Conservation (phyloP, 2,797 vertebrate genomes). For the Leptodactylus fallax region DNA sequence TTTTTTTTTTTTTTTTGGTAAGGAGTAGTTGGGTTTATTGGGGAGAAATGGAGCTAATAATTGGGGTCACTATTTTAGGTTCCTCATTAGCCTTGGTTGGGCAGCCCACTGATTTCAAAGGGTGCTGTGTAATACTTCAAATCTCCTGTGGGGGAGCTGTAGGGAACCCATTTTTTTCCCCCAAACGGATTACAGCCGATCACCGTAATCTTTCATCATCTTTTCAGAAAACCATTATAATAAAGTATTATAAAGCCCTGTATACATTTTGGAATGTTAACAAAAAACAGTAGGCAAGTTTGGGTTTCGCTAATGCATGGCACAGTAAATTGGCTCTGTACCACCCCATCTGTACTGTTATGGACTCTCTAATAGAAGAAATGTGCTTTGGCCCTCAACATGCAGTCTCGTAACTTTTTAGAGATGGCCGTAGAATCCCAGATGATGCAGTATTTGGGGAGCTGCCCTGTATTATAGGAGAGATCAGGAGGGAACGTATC, state of each 20-base stretch:
- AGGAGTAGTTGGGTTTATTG: no score
- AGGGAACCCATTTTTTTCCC: not conserved
- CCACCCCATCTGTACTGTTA: not conserved
- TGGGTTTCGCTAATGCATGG: not conserved
- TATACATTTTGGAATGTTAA: not conserved
- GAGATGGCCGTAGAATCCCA: not conserved
- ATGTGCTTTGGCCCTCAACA: not conserved
- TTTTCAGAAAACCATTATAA: not conserved
- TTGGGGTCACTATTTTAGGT: no score
- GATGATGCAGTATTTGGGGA: not conserved
- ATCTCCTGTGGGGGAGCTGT: not conserved
- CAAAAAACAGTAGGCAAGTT: not conserved
- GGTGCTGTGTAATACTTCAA: not conserved
- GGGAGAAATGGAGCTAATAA: no score
- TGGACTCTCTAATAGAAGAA: not conserved
- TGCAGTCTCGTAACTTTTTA: not conserved
- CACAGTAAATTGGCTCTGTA: not conserved
- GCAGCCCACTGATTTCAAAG: not conserved
- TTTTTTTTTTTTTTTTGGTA: no score
- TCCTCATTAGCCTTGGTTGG: no score
- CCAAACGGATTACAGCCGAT: not conserved
- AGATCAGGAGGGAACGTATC: not conserved
- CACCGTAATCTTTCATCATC: not conserved
- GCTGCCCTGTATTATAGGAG: not conserved
- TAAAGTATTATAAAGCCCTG: not conserved